Conservation (phyloP, 2,113 vertebrate genomes). For the Leucopsar rothschildi region DNA sequence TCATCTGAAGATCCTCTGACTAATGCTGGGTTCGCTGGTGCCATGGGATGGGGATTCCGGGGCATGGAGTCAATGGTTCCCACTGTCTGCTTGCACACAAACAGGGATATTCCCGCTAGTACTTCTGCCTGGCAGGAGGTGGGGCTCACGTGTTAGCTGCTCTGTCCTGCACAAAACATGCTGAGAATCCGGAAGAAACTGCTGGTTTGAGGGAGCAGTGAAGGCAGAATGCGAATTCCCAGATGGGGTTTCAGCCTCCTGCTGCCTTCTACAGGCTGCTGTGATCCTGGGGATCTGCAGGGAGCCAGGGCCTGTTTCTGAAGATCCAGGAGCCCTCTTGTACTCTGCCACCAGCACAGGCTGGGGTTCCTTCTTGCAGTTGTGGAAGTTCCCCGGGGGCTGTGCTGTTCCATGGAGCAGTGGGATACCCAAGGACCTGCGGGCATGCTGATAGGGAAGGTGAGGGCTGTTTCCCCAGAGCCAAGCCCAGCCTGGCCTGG, state of each 20-base stretch:
- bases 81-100: rapidly evolving
- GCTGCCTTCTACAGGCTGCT: neutral
- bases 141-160: neutral
- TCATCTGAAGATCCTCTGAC: neutral
- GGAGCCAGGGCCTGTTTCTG: neutral
- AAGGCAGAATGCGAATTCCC: neutral
- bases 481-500: neutral
- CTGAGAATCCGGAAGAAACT: neutral
- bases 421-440: rapidly evolving
- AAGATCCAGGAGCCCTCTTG: neutral
- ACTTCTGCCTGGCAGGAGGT: neutral
- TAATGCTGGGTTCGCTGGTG: neutral
- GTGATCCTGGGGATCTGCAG: neutral
- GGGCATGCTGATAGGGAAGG: neutral
- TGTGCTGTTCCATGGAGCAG: neutral
- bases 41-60: rapidly evolving
- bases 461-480: neutral
- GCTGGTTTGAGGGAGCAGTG: neutral
- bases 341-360: neutral
- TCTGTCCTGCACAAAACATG: neutral
- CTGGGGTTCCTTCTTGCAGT: rapidly evolving
- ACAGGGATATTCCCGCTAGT: neutral
- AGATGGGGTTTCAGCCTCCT: neutral
- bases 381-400: rapidly evolving
- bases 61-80: rapidly evolving